Conservation (phyloP, 2,797 vertebrate species). For the Oreortyx pictus region DNA sequence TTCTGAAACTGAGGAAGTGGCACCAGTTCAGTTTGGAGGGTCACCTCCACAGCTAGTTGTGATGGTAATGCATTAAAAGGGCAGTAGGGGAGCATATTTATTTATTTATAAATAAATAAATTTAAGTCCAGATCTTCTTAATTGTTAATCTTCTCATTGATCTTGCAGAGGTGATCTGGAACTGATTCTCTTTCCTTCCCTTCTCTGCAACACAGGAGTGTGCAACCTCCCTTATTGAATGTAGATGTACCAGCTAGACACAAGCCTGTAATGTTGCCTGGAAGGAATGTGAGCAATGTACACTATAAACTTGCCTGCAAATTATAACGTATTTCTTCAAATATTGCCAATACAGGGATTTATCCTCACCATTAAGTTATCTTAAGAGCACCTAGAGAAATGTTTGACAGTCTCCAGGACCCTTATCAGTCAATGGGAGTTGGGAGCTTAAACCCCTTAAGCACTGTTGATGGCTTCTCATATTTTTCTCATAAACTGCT, state of each 20-base stretch:
- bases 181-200: not conserved
- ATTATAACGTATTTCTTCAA: not conserved
- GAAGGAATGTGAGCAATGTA: not conserved
- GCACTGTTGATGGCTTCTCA: slow-evolving; percentile 2
- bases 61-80: not conserved
- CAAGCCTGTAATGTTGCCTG: not conserved
- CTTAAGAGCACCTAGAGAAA: not conserved
- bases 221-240: not conserved
- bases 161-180: not conserved
- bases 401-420: not conserved
- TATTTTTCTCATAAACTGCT: slow-evolving; percentile 21
- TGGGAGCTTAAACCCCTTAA: not conserved
- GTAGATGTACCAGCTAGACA: not conserved
- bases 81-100: not conserved
- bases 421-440: not conserved
- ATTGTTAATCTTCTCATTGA: not conserved
- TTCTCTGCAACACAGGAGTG: rapidly evolving
- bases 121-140: not conserved
- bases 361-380: not conserved
- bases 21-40: not conserved
- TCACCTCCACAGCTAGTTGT: not conserved
- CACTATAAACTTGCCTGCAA: not conserved
- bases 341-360: not conserved
- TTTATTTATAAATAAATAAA: not conserved
- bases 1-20: not conserved